Evolutionary conservation across 2,797 vertebrate genomes (phyloP), one percentile per base, ranked within the genome.

Genomic region (Novumbra hubbsi): DNA sequence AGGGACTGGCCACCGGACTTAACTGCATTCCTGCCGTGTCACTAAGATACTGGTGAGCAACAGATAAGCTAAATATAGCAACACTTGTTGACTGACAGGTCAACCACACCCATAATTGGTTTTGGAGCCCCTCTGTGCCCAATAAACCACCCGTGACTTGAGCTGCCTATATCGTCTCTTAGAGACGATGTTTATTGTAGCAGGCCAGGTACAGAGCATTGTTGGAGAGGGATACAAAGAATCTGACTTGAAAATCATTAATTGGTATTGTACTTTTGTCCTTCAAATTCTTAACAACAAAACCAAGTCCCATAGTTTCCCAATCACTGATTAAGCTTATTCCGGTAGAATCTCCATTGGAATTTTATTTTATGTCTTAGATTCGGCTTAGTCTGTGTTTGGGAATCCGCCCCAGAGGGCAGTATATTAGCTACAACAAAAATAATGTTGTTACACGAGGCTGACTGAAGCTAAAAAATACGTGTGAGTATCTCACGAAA

Each of bases 81-180:
- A 16, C 15, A 14, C 5, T 63, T 69, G 64, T 74, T 80, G 83
- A 87, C 68, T 76, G 84, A 84, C 68, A 78, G 81, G 73, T 75
- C 80, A 83, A 77, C 81, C 85, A 87, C 81, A 80, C 83, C 85
- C 73, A 78, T 77, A 83, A 86, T 75, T 87, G 78, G 83, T 62
- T 45, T 30, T 55, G 73, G 65, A 81, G 69, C 28, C 79, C 83
- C 79, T 84, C 8, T 8, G 79, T 74, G 81, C 34, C 85, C 79
- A 88, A 85, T 88, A 84, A 84, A 80, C 67, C 64, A 30, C 6
- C 76, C 74, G 55, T 63, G 66, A 34, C 75, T 17, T 75, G 57
- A 65, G 24, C 68, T 71, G 72, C 84, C 77, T 57, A 32, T 49
- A 65, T 19, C 28, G 21, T n/a, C 52, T 55, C 19, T 7, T 55